Conservation (phyloP, 2,888 invertebrate genomes). For the Sinodicranocentrus sp. region DNA sequence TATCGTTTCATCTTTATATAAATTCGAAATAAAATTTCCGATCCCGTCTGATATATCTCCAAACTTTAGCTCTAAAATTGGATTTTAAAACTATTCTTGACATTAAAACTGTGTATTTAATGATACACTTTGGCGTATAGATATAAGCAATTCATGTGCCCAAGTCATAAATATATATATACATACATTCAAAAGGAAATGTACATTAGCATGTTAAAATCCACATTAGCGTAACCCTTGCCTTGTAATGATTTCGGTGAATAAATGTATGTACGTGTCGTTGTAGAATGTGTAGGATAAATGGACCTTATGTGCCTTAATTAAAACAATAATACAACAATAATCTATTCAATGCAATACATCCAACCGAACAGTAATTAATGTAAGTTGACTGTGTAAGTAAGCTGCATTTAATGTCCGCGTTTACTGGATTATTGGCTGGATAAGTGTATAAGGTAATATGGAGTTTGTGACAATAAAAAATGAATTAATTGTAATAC, state of each 20-base stretch:
- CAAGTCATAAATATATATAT: background rate
- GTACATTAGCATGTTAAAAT: conserved; percentile 56
- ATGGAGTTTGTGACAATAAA: conserved; percentile 24
- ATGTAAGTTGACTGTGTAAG: background rate
- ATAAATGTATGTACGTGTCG: background rate
- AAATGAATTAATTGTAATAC: conserved; percentile 15
- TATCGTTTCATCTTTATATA: no score
- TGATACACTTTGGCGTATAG: no score
- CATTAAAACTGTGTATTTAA: no score
- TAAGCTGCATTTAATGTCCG: background rate
- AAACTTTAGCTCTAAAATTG: no score
- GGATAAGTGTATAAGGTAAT: background rate
- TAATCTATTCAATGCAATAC: no score
- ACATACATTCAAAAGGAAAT: background rate
- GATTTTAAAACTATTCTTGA: no score
- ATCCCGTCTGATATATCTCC: no score
- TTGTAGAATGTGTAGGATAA: background rate
- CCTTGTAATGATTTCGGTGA: background rate
- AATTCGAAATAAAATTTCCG: no score
- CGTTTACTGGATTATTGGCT: conserved; percentile 13
- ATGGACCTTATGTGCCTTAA: no score
- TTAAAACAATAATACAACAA: no score
- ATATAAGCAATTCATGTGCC: no score
- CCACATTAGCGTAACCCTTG: conserved; percentile 1
- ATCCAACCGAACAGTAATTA: background rate